Conservation (phyloP, 1,140 invertebrate genomes). For the Drosophila obscura region DNA sequence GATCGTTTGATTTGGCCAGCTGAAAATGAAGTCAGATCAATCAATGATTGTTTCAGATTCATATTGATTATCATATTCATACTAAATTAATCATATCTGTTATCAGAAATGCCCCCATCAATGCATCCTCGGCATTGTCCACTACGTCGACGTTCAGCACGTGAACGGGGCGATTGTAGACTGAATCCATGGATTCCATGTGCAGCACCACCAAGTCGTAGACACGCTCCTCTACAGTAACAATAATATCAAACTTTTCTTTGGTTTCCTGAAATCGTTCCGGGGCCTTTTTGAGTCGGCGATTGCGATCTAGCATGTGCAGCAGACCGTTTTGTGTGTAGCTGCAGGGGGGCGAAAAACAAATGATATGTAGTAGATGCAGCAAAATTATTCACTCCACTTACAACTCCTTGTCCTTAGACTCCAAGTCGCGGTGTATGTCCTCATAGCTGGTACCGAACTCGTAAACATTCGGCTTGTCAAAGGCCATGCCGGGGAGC, state of each 20-base stretch:
- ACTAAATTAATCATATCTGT: conserved; percentile 96
- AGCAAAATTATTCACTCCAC: conserved; percentile 14
- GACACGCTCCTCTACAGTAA: conserved; percentile 99
- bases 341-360: conserved; percentile 84
- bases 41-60: background rate
- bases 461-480: conserved; percentile 99
- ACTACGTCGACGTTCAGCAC: conserved; percentile 99
- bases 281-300: conserved; percentile 96
- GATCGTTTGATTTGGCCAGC: conserved; percentile 95
- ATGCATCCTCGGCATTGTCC: conserved; percentile 99
- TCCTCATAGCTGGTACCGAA: conserved; percentile 98
- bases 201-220: conserved; percentile 97
- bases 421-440: conserved; percentile 97
- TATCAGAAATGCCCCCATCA: conserved; percentile 99
- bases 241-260: conserved; percentile 98
- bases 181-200: conserved; percentile 89
- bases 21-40: conserved; percentile 84
- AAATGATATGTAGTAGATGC: background rate
- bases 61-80: conserved; percentile 51
- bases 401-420: conserved; percentile 95
- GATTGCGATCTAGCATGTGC: conserved; percentile 99
- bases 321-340: conserved; percentile 99
- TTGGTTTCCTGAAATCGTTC: conserved; percentile 96
- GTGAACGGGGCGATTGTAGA: conserved; percentile 94
- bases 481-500: conserved; percentile 96